These are phyloP conservation scores for Chunga burmeisteri DNA, from an alignment of 2,113 vertebrate species.

Conservation along the genomic window DNA sequence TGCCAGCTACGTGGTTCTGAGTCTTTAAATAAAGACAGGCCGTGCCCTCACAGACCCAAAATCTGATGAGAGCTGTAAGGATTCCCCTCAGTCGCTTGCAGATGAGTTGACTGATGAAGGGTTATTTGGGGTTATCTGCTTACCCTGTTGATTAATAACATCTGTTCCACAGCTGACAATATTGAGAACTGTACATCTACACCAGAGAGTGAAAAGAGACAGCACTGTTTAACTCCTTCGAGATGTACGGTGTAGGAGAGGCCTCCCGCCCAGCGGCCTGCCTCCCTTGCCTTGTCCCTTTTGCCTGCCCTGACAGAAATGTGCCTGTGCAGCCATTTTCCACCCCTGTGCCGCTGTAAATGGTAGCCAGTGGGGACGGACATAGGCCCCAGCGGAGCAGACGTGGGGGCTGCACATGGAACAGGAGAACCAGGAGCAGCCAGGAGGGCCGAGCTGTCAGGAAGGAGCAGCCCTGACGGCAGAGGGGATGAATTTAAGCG, in stretches of 20 bases:
- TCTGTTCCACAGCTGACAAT: slow-evolving; percentile 3
- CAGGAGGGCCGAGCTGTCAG: not conserved
- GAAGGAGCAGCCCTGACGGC: not conserved
- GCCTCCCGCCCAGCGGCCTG: rapidly evolving
- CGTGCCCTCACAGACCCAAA: not conserved
- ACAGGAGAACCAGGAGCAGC: too few relatives aligned
- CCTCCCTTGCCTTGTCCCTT: rapidly evolving
- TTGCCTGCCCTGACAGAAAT: not conserved
- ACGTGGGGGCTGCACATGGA: rapidly evolving
- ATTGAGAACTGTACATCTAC: not conserved
- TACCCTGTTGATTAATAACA: slow-evolving; percentile 7
- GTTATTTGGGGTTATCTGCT: not conserved
- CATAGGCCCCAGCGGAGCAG: rapidly evolving
- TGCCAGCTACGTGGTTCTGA: not conserved
- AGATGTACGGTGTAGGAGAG: rapidly evolving
- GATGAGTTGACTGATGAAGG: not conserved
- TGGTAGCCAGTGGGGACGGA: not conserved
- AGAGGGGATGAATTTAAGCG: rapidly evolving
- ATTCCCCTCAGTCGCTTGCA: not conserved
- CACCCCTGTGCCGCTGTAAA: rapidly evolving
- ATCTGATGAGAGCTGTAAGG: not conserved
- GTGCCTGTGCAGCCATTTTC: not conserved
- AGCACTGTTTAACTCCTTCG: not conserved
- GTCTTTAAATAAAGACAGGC: not conserved
- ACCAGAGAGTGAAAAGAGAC: not conserved